Evolutionary conservation across 2,888 invertebrate genomes (phyloP).

Genomic region (Xestobium rufovillosum): DNA sequence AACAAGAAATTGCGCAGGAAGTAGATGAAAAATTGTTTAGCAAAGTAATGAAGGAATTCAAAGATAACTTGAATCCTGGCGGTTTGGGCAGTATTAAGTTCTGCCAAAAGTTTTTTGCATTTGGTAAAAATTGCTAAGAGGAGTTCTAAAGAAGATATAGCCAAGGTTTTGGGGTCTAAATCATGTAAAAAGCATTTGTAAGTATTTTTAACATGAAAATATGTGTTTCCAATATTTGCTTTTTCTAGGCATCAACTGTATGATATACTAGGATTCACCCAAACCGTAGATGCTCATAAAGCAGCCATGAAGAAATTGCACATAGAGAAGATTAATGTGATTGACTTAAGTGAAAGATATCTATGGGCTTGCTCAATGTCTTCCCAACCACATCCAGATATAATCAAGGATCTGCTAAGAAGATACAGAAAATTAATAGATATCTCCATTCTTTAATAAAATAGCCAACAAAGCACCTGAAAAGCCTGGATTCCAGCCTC

Average conservation of each 20-base stretch:
- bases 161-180: conserved; percentile 49
- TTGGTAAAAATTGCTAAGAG: conserved; percentile 55
- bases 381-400: conserved; percentile 54
- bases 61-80: conserved; percentile 47
- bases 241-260: conserved; percentile 53
- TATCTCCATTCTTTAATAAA: conserved; percentile 50
- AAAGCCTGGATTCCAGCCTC: conserved; percentile 77
- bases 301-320: conserved; percentile 60
- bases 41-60: conserved; percentile 47
- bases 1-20: conserved; percentile 31
- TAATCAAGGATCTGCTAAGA: conserved; percentile 46
- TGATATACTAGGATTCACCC: conserved; percentile 63
- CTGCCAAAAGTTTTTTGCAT: conserved; percentile 58
- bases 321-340: conserved; percentile 45
- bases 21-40: conserved; percentile 27
- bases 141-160: conserved; percentile 52
- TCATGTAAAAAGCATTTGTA: conserved; percentile 51
- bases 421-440: conserved; percentile 43
- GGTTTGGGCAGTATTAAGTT: conserved; percentile 54
- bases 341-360: conserved; percentile 58
- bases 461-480: too few species aligned
- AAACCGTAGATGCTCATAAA: conserved; percentile 59
- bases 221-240: conserved; percentile 9
- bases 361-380: conserved; percentile 65
- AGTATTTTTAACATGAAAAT: conserved; percentile 27